Base-by-base conservation (phyloP, 2,888 invertebrate species). In the Chrysolina haemoptera region DNA sequence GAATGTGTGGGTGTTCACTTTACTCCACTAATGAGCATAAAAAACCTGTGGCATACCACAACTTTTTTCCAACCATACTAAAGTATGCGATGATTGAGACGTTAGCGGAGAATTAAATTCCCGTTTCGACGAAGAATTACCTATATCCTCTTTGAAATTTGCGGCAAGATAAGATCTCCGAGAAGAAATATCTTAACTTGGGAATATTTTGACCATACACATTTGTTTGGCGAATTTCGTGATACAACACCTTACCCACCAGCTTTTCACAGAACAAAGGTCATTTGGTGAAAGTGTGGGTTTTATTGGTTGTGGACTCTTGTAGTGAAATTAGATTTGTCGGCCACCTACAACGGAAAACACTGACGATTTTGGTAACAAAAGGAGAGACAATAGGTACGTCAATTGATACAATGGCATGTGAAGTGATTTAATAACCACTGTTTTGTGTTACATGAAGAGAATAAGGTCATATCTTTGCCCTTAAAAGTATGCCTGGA, bases 1-100 rank as follows among this genome's bases (percentile, higher is more conserved):
- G 14, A 59, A 59, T 27, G 27, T 59, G 59, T 59, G 59, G 59
- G 59, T 59, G 59, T 59, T 14, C 14, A 59, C 6, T 59, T 14
- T n/a, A 59, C 59, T 59, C 27, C 59, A 59, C 59, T 59, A 59
- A 59, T 35, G 59, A 59, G 59, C 14, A 59, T 59, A 59, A 59
- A 27, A 59, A 27, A 27, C 59, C 8, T 59, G 59, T 59, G 59
- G 59, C 59, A 59, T 59, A 59, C 59, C 59, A 59, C 59, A 11
- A 55, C 35, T n/a, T 59, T 59, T 59, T 27, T 27, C 27, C 27
- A 11, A 16, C 59, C 14, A 59, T 18, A 53, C 59, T 35, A 8
- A n/a, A 59, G 59, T 59, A 59, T 59, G 59, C 59, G 35, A 27
- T 59, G 59, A 59, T 59, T 59, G 59, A 59, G 59, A 59, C 59